Base-by-base conservation (phyloP, 2,113 vertebrate genomes). In the Notarius lentiginosus region DNA sequence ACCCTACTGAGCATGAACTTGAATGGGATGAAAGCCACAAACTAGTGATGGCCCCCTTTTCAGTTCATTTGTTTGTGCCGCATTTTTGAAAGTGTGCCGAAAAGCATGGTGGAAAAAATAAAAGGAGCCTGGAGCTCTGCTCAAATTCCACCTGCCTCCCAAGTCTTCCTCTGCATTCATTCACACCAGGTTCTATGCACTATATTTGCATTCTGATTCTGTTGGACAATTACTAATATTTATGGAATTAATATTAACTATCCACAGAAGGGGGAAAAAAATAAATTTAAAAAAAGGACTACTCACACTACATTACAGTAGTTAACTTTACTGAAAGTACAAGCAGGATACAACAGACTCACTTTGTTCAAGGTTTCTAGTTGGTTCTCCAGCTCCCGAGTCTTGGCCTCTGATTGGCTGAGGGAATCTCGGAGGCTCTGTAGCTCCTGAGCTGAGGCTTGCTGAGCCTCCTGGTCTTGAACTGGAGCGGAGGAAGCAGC, bases 361-460 rank as follows among this genome's bases (percentile, higher is more conserved):
- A 99, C 98, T 96, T 96, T 98, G 66, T 95, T 97, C 73, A 97
- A 89, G 87, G 86, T 96, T 90, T 99, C 97, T 82, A 98, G 87
- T 88, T 98, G 97, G 85, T 89, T 91, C 90, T 99, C 97, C 1
- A 98, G 92, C 68, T 96, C 92, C 89, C 94, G 96, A 77, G 93
- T 94, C 89, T 94, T 98, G 68, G 91, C 90, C 88, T 99, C 97
- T 65, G 96, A 93, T 90, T 98, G 97, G 84, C 22, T 93, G 70
- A 98, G 94, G 63, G 94, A 91, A 2, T 98, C 97, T 91, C 93
- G 96, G 70, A 98, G 92, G 53, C 94, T 95, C 83, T 99, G 97
- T n/a, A 98, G 90, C 89, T 98, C 98, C 88, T 98, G 97, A 41
- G 91, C 93, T 4, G 97, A 96, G 68, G 96, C 91, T 51, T 97